phyloP scores from a whole-genome alignment of 1,140 invertebrate species.

The Drosophila carrolli region DNA sequence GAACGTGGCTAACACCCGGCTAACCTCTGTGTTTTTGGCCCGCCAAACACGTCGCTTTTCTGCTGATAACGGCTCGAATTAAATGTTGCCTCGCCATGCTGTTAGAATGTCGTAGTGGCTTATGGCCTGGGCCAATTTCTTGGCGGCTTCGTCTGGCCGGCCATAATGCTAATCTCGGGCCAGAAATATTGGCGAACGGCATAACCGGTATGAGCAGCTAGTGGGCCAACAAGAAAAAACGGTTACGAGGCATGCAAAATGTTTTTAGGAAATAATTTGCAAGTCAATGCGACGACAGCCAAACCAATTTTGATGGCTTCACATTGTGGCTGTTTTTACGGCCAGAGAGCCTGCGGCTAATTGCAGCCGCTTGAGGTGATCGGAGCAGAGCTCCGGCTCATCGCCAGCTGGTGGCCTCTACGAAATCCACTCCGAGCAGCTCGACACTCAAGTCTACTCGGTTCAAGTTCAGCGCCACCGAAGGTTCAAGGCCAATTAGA shows the following conservation, averaged over 20 bases:
- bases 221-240: slow-evolving; percentile 56
- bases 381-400: slow-evolving; percentile 30
- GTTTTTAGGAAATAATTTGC: slow-evolving; percentile 78
- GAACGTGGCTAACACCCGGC: slow-evolving; percentile 69
- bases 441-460: slow-evolving; percentile 16
- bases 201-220: slow-evolving; percentile 56
- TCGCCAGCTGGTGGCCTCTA: slow-evolving; percentile 40
- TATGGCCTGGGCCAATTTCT: slow-evolving; percentile 44
- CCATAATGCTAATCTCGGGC: slow-evolving; percentile 29
- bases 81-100: slow-evolving; percentile 20
- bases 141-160: slow-evolving; percentile 61
- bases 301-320: slow-evolving; percentile 62
- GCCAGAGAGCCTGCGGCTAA: slow-evolving; percentile 48
- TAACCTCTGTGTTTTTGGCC: slow-evolving; percentile 74
- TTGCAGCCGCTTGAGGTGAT: slow-evolving; percentile 60
- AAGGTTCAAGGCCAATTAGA: slow-evolving; percentile 77
- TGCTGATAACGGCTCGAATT: slow-evolving; percentile 57
- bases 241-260: slow-evolving; percentile 57
- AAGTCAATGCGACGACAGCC: slow-evolving; percentile 38
- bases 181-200: slow-evolving; percentile 37
- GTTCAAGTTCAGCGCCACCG: slow-evolving; percentile 71
- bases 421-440: slow-evolving; percentile 14
- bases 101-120: slow-evolving; percentile 20
- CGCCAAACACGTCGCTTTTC: slow-evolving; percentile 57
- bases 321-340: slow-evolving; percentile 24